Base-by-base conservation (phyloP, 1,140 invertebrate species). In the Daktulosphaira vitifoliae region DNA sequence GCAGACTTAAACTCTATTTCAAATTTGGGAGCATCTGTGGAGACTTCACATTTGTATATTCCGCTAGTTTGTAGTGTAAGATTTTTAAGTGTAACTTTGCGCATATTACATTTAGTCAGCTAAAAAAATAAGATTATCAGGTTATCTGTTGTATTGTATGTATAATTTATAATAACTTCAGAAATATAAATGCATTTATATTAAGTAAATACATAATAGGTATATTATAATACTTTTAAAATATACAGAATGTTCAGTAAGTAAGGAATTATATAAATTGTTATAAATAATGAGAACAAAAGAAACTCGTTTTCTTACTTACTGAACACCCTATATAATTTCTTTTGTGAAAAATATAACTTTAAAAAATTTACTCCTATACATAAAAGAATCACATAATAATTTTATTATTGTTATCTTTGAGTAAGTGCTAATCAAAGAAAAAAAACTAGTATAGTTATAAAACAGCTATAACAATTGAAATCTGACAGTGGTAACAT, bases 1-100 rank as follows among this genome's bases (percentile, higher is more conserved):
- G 81, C 81, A 65, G 80, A 81, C 65, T 84, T 82, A 70, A 85
- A 81, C 4, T 82, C 82, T 1, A 88, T 90, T 73, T 88, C 83
- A 74, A 92, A 92, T 48, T 86, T 86, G 2, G 89, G 89, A n/a
- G 85, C 85, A 74, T 91, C 89, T 1, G 86, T 86, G 1, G 87
- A 88, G 65, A 90, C 84, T 76, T 91, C 89, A 75, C 89, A 91
- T 68, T 82, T 86, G 71, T 83, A 85, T 25, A 74, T 73, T 2
- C 82, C 83, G 22, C 68, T 68, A 22, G 64, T 70, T 33, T 51
- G 25, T 39, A 69, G 69, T 6, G 52, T 66, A 16, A 71, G 48
- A 20, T 70, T 46, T 23, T 22, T 68, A 56, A 71, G 37, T 8
- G 67, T 69, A n/a, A 71, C 69, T 42, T 54, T 54, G 50, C 66